phyloP scores from a whole-genome alignment of 2,888 invertebrate species.

The Hartigia nigra region DNA sequence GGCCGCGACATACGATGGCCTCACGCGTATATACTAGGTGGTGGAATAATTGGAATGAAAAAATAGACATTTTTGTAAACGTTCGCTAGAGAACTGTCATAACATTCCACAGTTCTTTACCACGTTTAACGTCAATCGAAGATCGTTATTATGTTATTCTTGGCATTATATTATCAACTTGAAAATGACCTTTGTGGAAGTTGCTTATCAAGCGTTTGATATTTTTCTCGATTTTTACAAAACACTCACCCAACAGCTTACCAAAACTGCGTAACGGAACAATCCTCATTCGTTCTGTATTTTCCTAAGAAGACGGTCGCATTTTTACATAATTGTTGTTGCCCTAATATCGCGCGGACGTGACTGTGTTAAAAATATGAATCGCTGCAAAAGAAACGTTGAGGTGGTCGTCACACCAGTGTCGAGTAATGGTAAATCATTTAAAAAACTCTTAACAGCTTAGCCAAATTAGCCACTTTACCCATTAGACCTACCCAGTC shows the following conservation, averaged over 20 bases:
- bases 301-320: not conserved
- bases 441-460: not conserved
- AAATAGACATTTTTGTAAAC: not conserved
- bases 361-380: constrained; percentile 12
- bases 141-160: not conserved
- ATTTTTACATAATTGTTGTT: not conserved
- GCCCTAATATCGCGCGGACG: constrained; percentile 7
- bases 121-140: not conserved
- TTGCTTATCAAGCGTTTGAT: not conserved
- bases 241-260: not conserved
- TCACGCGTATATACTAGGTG: not conserved
- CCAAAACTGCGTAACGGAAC: not conserved
- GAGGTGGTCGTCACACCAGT: constrained; percentile 23
- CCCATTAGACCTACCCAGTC: not conserved
- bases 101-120: not conserved
- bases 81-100: not conserved
- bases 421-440: constrained; percentile 24
- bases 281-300: not conserved
- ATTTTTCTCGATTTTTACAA: not conserved
- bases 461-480: not conserved
- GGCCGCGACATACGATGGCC: not conserved
- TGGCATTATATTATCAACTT: not conserved
- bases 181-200: not conserved
- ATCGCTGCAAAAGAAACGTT: constrained; percentile 8
- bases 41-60: not conserved